Percentiles rank a stretch among this genome's conserved stretches.
phyloP scores from a whole-genome alignment of 2,113 vertebrate genomes.

The Nibea albiflora region DNA sequence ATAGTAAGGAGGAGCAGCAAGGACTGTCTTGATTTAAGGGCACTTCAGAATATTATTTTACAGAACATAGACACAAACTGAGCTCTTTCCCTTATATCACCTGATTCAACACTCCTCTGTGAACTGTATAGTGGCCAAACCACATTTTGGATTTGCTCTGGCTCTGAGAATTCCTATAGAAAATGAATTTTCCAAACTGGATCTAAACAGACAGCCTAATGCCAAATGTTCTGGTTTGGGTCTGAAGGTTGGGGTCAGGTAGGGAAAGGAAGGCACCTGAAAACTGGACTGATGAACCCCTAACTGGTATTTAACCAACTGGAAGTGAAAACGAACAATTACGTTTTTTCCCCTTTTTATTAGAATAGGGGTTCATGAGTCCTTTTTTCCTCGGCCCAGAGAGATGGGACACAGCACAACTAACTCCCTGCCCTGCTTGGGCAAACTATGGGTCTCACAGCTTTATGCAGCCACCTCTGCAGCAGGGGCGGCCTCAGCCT shows the following conservation, averaged over 20 bases:
- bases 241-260: slow-evolving; percentile 26
- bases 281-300: slow-evolving; percentile 64
- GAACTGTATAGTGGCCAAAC: slow-evolving; percentile 30
- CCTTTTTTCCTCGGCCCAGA: slow-evolving; percentile 16
- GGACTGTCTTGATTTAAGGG: slow-evolving; percentile 33
- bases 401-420: slow-evolving; percentile 38
- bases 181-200: slow-evolving; percentile 26
- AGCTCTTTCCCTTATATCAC: slow-evolving; percentile 16
- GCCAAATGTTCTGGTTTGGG: slow-evolving; percentile 38
- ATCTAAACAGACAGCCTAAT: slow-evolving; percentile 44
- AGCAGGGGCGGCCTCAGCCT: slow-evolving; percentile 51
- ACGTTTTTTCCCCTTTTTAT: too few relatives aligned
- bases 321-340: background rate
- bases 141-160: slow-evolving; percentile 24
- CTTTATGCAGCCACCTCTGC: slow-evolving; percentile 64
- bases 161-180: slow-evolving; percentile 18
- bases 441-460: slow-evolving; percentile 22
- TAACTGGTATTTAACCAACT: background rate
- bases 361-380: slow-evolving; percentile 49
- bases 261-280: slow-evolving; percentile 22
- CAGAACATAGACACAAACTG: slow-evolving; percentile 1
- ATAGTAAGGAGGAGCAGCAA: slow-evolving; percentile 5
- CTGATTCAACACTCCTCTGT: background rate
- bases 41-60: slow-evolving; percentile 42
- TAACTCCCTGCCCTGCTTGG: slow-evolving; percentile 33